Evolutionary conservation across 37 sponge, comb jelly and placozoan genomes (phyloP).

Genomic region (Ianthella basta): DNA sequence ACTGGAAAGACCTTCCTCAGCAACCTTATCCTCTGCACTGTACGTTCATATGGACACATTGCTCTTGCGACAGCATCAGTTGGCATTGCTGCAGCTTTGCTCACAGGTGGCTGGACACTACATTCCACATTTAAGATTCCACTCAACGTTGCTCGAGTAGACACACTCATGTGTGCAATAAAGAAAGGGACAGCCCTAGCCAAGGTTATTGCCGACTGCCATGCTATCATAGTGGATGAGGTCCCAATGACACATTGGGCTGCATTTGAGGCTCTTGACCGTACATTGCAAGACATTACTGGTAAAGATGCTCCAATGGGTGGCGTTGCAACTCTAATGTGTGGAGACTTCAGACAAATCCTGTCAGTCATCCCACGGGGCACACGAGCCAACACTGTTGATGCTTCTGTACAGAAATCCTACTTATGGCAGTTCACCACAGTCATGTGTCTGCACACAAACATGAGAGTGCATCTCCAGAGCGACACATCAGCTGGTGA

Average conservation of each 20-base stretch:
- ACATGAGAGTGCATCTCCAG: conserved; percentile 16
- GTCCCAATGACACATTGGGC: conserved; percentile 15
- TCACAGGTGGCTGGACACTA: conserved; percentile 28
- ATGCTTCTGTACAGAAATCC: conserved; percentile 7
- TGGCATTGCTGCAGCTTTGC: conserved; percentile 38
- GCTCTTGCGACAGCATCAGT: conserved; percentile 32
- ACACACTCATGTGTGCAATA: neutral
- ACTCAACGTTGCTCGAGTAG: neutral
- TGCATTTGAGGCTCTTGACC: conserved; percentile 28
- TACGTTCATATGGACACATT: conserved; percentile 27
- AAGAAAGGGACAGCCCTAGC: neutral
- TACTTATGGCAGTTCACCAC: neutral
- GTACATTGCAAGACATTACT: neutral
- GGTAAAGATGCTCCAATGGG: neutral
- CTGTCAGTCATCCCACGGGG: conserved; percentile 29
- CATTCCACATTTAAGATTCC: conserved; percentile 45
- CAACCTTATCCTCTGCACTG: conserved; percentile 21
- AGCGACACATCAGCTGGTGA: conserved; percentile 20
- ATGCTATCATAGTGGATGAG: conserved; percentile 18
- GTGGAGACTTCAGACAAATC: conserved; percentile 47
- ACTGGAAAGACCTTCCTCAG: conserved; percentile 42
- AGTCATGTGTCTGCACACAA: conserved; percentile 13
- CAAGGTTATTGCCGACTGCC: neutral
- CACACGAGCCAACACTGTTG: neutral
- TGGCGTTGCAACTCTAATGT: conserved; percentile 7